A percentile compares a stretch with the other conserved stretches of the same genome.
Evolutionary conservation across 2,888 invertebrate species (phyloP).

Genomic region (Synergus laeviventris): DNA sequence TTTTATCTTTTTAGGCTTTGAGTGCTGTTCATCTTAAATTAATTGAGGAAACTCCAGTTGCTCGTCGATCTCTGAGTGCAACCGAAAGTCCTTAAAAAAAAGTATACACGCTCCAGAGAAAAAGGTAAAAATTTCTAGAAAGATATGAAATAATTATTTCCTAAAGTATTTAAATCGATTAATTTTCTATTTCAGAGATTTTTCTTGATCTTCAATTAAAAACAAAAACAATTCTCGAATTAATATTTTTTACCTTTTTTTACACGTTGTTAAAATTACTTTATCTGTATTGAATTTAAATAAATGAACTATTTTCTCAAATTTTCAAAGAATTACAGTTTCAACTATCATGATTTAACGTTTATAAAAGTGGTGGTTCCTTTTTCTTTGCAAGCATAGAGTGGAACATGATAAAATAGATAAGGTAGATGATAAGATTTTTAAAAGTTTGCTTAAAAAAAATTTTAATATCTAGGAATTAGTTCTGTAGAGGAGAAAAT

Average conservation of each 20-base stretch:
- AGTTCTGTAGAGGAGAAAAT: neutral
- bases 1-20: slow-evolving; percentile 81
- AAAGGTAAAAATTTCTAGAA: neutral
- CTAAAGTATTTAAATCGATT: neutral
- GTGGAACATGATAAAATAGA: too few species aligned
- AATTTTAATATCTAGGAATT: neutral
- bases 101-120: neutral
- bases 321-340: neutral
- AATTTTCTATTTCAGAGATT: neutral
- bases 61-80: slow-evolving; percentile 63
- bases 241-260: neutral
- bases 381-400: too few species aligned
- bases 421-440: neutral
- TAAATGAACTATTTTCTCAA: neutral
- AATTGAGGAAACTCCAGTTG: slow-evolving; percentile 79
- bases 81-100: slow-evolving; percentile 29
- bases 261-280: neutral
- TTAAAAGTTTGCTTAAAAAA: neutral
- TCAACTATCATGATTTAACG: too few species aligned
- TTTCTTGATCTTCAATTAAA: neutral
- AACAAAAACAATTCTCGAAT: neutral
- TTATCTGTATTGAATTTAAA: neutral
- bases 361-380: too few species aligned
- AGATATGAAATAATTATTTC: neutral
- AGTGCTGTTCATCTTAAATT: slow-evolving; percentile 91